A percentile compares a stretch with the other conserved stretches of the same genome.
phyloP scores from a whole-genome alignment of 2,113 vertebrate species.

The Phycodurus eques region DNA sequence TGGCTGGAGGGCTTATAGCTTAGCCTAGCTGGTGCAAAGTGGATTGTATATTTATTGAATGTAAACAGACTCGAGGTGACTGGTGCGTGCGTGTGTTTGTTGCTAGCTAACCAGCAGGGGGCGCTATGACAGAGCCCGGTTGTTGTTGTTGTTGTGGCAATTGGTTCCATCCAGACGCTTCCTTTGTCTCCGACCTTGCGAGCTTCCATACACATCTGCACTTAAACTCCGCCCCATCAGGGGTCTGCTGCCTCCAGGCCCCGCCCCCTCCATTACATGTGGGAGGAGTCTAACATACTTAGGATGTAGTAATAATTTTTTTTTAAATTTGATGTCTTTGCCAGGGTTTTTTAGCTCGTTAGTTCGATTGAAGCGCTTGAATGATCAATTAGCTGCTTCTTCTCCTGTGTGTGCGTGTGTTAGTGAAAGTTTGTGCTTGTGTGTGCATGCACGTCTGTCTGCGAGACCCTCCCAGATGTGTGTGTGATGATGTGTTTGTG shows the following conservation, averaged over 20 bases:
- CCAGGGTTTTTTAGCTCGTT: background rate
- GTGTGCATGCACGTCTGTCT: background rate
- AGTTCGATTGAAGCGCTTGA: background rate
- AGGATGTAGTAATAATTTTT: background rate
- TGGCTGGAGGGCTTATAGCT: conserved; percentile 1
- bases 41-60: background rate
- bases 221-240: background rate
- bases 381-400: background rate
- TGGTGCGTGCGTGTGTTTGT: background rate
- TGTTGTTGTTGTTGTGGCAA: background rate
- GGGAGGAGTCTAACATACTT: background rate
- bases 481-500: background rate
- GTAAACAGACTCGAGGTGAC: background rate
- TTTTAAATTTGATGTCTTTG: background rate
- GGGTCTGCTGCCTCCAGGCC: background rate
- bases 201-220: conserved; percentile 9
- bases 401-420: background rate
- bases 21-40: background rate
- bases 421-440: background rate
- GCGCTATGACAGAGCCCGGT: background rate
- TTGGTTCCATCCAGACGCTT: conserved; percentile 13
- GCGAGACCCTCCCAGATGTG: background rate
- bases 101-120: background rate
- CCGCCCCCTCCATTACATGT: background rate
- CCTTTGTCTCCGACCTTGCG: background rate